Conservation (phyloP, 2,888 invertebrate genomes). For the Rotaria macrura region DNA sequence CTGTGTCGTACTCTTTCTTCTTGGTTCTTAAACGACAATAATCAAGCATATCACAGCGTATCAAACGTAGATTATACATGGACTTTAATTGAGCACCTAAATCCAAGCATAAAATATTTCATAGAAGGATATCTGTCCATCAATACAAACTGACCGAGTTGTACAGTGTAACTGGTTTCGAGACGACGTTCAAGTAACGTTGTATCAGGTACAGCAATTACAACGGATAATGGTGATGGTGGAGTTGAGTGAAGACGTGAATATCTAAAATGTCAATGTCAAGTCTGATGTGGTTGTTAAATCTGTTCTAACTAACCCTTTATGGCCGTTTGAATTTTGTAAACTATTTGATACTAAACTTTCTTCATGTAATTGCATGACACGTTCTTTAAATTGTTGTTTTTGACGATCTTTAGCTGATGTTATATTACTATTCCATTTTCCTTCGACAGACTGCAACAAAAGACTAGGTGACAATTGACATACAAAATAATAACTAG, state of each 20-base stretch:
- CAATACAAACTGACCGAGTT: neutral
- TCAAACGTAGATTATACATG: slow-evolving; percentile 86
- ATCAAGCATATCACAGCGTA: slow-evolving; percentile 72
- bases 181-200: neutral
- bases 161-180: slow-evolving; percentile 12
- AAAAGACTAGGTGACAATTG: no score
- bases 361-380: neutral
- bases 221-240: neutral
- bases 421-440: neutral
- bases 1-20: slow-evolving; percentile 27
- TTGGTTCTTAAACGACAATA: slow-evolving; percentile 55
- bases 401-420: neutral
- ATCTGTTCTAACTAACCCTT: neutral
- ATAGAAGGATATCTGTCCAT: neutral
- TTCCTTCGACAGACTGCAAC: neutral
- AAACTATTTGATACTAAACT: neutral
- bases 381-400: neutral
- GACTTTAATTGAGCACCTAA: slow-evolving; percentile 89
- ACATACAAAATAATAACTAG: no score
- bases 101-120: neutral
- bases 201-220: neutral
- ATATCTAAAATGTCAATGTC: neutral
- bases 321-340: neutral
- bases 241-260: neutral
- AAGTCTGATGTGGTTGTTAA: no score